Evolutionary conservation across 2,888 invertebrate species (phyloP), one percentile per base, ranked within the genome.

Genomic region (Oscheius sp.): DNA sequence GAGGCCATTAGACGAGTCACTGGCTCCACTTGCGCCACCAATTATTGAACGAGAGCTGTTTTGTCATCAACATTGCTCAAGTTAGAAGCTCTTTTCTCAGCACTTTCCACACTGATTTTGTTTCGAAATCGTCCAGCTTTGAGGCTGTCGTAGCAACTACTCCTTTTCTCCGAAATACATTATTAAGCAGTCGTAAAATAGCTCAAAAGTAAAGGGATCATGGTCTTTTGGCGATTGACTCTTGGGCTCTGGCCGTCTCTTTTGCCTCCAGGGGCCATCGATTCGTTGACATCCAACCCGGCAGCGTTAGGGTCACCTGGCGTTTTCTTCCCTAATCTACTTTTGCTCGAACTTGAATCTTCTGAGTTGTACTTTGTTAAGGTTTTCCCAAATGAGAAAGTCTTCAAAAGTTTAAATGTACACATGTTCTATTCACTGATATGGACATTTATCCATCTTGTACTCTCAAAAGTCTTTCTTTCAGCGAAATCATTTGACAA

Each of bases 281-380:
- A 63, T 63, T 63, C 63, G 21, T 63, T 68, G 51, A 68, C 68
- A 55, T 53, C 55, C 55, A 68, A 55, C 55, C 51, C 68, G 37
- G 9, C 32, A 48, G 2, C 65, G 13, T 42, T 47, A 35, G 29
- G 13, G 10, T 63, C 37, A n/a, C 65, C 33, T 33, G 47, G 35
- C 13, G 35, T 13, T 35, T 62, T 35, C 21, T 35, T 62, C 21
- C 13, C 59, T 21, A 53, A 3, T 53, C 13, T 53, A 53, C 4
- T 53, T 29, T 11, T 53, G n/a, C 29, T 4, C 50, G 9, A 50
- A 21, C 21, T 21, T 21, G 21, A 21, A 21, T 21, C 21, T 21
- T 21, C 21, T 21, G 0, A 21, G 21, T 21, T 21, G 21, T 21
- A 21, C 21, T 21, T 21, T 21, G 21, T 21, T 21, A 21, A 21